A percentile compares a stretch with the other conserved stretches of the same genome.
Evolutionary conservation across 2,797 vertebrate species (phyloP).

Genomic region (Peromyscus eremicus): DNA sequence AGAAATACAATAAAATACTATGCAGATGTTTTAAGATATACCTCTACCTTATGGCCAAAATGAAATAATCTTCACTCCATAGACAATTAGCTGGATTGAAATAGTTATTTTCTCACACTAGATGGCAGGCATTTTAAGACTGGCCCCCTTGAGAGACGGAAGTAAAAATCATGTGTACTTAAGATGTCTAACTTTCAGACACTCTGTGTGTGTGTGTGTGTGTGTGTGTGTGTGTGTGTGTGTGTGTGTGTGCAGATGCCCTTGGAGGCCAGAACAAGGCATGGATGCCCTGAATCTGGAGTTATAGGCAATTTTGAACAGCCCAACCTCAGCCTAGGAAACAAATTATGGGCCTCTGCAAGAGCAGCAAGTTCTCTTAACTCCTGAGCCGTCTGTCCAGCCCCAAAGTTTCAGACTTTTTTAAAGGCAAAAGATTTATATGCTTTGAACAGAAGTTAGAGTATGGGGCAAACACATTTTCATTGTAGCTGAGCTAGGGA

Average conservation of each 20-base stretch:
- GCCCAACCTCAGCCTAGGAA: not conserved
- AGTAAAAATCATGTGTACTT: not conserved
- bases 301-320: not conserved
- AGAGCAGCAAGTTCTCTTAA: not conserved
- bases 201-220: not conserved
- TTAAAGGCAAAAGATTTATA: not conserved
- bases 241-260: not conserved
- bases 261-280: not conserved
- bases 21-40: conserved; percentile 20
- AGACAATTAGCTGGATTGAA: not conserved
- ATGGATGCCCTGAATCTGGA: not conserved
- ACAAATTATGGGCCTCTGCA: not conserved
- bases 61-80: not conserved
- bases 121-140: not conserved
- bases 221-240: not conserved
- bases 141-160: not conserved
- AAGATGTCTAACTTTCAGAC: not conserved
- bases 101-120: not conserved
- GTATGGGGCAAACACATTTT: not conserved
- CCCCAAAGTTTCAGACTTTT: not conserved
- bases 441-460: not conserved
- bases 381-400: not conserved
- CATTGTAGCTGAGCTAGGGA: not conserved
- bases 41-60: not conserved
- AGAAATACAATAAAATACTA: conserved; percentile 1